Evolutionary conservation across 2,113 vertebrate genomes (phyloP), one percentile per base, ranked within the genome.

Genomic region (Orthochromis malagaraziensis): DNA sequence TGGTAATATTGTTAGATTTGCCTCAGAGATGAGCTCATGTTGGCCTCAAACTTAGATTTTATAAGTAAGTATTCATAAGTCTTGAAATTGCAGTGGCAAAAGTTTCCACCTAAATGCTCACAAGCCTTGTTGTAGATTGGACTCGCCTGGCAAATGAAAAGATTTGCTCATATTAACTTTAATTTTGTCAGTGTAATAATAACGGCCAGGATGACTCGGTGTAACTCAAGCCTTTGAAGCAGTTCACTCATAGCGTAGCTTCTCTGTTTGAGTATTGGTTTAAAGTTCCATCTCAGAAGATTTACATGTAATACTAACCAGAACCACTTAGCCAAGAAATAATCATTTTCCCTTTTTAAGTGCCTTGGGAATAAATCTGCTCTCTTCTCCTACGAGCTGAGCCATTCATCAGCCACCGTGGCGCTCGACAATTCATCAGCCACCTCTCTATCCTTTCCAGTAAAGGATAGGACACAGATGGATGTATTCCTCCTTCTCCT

Each of bases 281-380:
- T 82, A 24, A 91, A 88, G 77, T 73, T 90, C 49, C 31, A 47
- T 55, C 58, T 82, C 63, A 68, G 35, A 80, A 45, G 89, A 87
- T 91, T 94, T 82, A 89, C 49, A 53, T 80, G 57, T 79, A 87
- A 89, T 49, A 58, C 49, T 80, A 86, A 68, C 84, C 51, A 35
- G 29, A 86, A 80, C 81, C 89, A 87, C 89, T 93, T 82, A 54
- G 81, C 49, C 9, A 79, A 88, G 82, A 88, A 84, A 87, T 89
- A 87, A 90, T 83, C 7, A 70, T 63, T 89, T 84, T 79, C 73
- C 7, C 26, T 63, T 79, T 29, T 29, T 16, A 55, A 24, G 55
- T 53, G 81, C 85, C 79, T 60, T 10, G 21, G 38, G 68, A 81
- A 65, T 82, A 83, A 90, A 87, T 79, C 58, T 19, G 57, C 68